A percentile compares a stretch with the other conserved stretches of the same genome.
These are phyloP conservation scores for Unio pictorum DNA, from an alignment of 2,888 invertebrate genomes.

Conservation along the genomic window DNA sequence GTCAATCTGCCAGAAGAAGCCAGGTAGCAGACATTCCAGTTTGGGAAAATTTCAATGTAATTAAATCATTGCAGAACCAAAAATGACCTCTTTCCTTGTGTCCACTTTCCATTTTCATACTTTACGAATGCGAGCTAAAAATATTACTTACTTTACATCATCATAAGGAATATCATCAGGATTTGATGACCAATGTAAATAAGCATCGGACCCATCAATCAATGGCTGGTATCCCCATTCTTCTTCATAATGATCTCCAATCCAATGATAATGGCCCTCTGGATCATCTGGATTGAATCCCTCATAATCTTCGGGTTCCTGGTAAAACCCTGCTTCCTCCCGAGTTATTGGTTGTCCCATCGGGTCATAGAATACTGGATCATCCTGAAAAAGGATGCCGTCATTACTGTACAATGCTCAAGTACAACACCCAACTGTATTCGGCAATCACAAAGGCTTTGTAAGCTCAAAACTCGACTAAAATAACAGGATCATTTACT, in stretches of 20 bases:
- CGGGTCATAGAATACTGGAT: constrained; percentile 59
- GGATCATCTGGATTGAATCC: constrained; percentile 53
- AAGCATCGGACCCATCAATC: not conserved
- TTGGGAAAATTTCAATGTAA: too few species aligned
- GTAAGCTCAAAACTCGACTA: too few species aligned
- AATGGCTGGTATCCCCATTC: constrained; percentile 1
- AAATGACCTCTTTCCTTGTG: too few species aligned
- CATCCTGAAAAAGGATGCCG: constrained; percentile 38
- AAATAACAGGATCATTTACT: too few species aligned
- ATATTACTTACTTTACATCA: not conserved
- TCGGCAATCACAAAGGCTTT: not conserved
- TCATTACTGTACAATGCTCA: not conserved
- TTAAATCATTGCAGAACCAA: too few species aligned
- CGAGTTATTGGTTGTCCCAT: constrained; percentile 53
- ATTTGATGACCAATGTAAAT: constrained; percentile 5
- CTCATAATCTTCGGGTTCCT: constrained; percentile 40
- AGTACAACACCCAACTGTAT: not conserved
- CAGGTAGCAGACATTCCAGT: too few species aligned
- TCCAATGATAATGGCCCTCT: constrained; percentile 46
- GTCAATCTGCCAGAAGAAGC: too few species aligned
- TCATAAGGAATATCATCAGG: constrained; percentile 4
- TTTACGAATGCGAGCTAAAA: too few species aligned
- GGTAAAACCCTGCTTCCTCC: constrained; percentile 51
- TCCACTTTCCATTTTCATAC: too few species aligned
- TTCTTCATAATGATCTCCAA: constrained; percentile 29